These are phyloP conservation scores for Palythoa caribaeorum DNA, from an alignment of 92 coral and sea anemone species.

Conservation along the genomic window DNA sequence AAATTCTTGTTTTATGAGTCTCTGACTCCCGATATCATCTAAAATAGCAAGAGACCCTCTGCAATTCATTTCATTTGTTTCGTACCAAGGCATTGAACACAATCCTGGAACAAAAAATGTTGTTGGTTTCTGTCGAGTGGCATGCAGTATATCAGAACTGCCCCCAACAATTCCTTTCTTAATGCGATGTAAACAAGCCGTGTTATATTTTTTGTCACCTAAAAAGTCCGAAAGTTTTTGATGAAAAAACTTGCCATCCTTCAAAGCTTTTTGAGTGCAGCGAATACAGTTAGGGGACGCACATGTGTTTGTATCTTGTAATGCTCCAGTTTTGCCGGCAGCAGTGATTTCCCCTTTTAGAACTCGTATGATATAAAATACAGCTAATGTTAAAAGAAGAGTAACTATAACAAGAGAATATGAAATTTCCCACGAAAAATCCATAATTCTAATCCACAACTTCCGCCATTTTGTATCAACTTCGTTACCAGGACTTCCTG, in stretches of 20 bases:
- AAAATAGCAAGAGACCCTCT: background rate
- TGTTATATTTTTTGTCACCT: constrained; percentile 21
- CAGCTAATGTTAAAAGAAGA: background rate
- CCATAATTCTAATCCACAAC: background rate
- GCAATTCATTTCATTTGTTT: background rate
- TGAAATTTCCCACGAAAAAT: background rate
- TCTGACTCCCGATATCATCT: constrained; percentile 45
- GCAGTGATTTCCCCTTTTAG: background rate
- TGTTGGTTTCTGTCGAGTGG: constrained; percentile 77
- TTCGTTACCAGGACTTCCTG: background rate
- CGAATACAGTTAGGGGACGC: constrained; percentile 70
- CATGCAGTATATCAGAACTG: background rate
- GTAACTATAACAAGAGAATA: background rate
- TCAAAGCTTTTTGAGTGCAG: constrained; percentile 51
- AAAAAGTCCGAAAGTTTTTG: constrained; percentile 64
- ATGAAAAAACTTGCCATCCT: constrained; percentile 43
- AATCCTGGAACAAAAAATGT: constrained; percentile 74
- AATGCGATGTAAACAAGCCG: constrained; percentile 56
- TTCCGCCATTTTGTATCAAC: constrained; percentile 17
- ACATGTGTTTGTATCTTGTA: constrained; percentile 46
- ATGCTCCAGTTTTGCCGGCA: background rate
- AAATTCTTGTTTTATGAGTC: constrained; percentile 70
- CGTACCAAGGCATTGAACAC: constrained; percentile 71
- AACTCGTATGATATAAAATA: background rate
- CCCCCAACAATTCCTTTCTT: constrained; percentile 9